Conservation (phyloP, 1,140 invertebrate species). For the Heliconius nattereri region DNA sequence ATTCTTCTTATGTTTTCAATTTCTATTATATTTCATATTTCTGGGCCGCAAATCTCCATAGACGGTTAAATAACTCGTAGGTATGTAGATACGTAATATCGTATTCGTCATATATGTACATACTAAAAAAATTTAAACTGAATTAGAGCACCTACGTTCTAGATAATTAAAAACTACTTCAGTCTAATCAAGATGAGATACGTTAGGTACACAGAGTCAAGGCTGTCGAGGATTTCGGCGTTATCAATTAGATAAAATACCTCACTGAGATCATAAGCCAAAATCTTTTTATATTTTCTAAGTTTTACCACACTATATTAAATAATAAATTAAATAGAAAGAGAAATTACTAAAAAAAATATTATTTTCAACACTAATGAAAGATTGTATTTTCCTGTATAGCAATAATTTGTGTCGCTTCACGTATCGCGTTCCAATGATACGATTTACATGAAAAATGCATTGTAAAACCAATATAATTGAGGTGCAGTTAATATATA, state of each 20-base stretch:
- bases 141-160: neutral
- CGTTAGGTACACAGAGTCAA: slow-evolving; percentile 45
- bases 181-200: slow-evolving; percentile 37
- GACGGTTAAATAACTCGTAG: neutral
- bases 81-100: neutral
- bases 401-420: neutral
- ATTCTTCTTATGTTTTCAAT: too few species aligned
- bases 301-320: neutral
- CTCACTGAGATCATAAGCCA: slow-evolving; percentile 31
- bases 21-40: neutral
- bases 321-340: too few species aligned
- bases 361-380: too few species aligned
- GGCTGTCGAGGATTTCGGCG: slow-evolving; percentile 48
- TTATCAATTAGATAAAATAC: slow-evolving; percentile 52
- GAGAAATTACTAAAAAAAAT: too few species aligned
- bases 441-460: slow-evolving; percentile 22
- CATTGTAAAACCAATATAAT: slow-evolving; percentile 18
- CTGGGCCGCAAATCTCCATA: neutral
- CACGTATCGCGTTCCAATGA: slow-evolving; percentile 6
- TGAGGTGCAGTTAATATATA: neutral
- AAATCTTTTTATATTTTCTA: slow-evolving; percentile 18
- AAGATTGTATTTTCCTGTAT: neutral
- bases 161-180: slow-evolving; percentile 22
- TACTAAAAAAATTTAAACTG: neutral
- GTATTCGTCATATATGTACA: neutral